Evolutionary conservation across 2,888 invertebrate species (phyloP).

Genomic region (Euzetes globulus): DNA sequence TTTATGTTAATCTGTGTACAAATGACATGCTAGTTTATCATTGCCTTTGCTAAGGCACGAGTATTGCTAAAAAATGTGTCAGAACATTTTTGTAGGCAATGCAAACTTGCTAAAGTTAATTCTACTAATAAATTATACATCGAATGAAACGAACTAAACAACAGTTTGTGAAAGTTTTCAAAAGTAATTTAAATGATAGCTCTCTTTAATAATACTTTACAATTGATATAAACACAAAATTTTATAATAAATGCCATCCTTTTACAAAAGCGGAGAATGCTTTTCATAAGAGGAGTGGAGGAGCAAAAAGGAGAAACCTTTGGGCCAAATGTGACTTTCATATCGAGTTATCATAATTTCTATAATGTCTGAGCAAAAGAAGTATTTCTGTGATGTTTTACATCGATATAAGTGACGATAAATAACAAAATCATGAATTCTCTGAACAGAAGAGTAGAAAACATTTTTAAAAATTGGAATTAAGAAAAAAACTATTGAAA

Average conservation of each 20-base stretch:
- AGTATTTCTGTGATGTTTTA: not conserved
- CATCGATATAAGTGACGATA: not conserved
- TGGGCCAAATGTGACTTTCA: conserved; percentile 2
- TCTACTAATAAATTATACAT: not conserved
- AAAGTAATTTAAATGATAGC: not conserved
- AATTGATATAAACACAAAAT: no score
- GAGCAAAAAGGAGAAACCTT: not conserved
- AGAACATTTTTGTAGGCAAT: not conserved
- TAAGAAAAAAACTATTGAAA: not conserved
- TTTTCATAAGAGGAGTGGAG: not conserved
- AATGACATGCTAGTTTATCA: no score
- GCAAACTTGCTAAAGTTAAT: not conserved
- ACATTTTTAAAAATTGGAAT: not conserved
- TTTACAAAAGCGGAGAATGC: no score
- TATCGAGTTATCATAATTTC: not conserved
- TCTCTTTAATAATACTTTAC: not conserved
- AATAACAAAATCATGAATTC: conserved; percentile 18
- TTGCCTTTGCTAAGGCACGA: no score
- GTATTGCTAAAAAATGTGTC: not conserved
- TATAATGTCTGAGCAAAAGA: not conserved
- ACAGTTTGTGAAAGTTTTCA: not conserved
- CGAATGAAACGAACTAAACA: not conserved
- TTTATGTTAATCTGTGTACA: no score
- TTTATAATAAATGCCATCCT: no score
- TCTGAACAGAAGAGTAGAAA: not conserved